Percentiles rank a stretch among this genome's conserved stretches.
These are phyloP conservation scores for Telmatherina bonti DNA, from an alignment of 2,797 vertebrate species.

Conservation along the genomic window DNA sequence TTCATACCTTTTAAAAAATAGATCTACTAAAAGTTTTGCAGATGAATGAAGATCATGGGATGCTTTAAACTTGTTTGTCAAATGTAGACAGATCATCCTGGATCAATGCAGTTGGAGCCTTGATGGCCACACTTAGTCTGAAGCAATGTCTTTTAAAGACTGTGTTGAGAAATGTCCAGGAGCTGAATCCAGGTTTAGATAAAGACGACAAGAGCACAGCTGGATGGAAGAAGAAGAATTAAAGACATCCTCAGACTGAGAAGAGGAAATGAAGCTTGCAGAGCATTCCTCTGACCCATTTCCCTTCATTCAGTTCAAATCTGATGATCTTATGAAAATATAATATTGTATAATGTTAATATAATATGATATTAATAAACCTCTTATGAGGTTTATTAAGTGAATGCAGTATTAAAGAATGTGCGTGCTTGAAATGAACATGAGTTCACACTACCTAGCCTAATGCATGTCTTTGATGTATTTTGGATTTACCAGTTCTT, in stretches of 20 bases:
- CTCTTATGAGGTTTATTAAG: conserved; percentile 12
- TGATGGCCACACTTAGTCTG: not conserved
- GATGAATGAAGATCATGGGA: not conserved
- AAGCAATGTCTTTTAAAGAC: no score
- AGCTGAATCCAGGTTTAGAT: conserved; percentile 1
- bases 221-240: conserved; percentile 9
- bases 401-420: not conserved
- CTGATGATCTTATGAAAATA: no score
- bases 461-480: conserved; percentile 1
- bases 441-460: not conserved
- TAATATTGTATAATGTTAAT: no score
- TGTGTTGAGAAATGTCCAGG: not conserved
- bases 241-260: conserved; percentile 1
- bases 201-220: conserved; percentile 11
- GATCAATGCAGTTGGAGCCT: not conserved
- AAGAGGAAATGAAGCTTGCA: not conserved
- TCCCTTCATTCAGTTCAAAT: no score
- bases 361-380: no score
- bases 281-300: not conserved
- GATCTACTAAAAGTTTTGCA: not conserved
- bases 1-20: not conserved
- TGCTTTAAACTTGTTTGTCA: not conserved
- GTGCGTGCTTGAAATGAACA: not conserved
- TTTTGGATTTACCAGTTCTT: conserved; percentile 7
- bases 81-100: not conserved